These are phyloP conservation scores for Xyrichtys novacula DNA, from an alignment of 2,797 vertebrate genomes.

Conservation along the genomic window DNA sequence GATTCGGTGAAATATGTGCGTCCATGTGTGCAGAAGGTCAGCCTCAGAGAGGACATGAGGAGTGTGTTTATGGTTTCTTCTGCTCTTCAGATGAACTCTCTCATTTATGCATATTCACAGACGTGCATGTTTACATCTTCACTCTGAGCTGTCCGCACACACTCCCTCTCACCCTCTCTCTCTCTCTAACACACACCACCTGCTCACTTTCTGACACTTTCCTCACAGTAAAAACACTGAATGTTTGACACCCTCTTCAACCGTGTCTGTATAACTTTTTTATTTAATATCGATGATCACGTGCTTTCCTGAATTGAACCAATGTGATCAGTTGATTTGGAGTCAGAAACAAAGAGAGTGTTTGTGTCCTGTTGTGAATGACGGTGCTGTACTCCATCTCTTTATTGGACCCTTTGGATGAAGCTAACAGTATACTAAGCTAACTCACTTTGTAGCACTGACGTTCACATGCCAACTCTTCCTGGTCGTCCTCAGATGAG, in stretches of 20 bases:
- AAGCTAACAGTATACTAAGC: too few species aligned
- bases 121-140: slow-evolving; percentile 46
- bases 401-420: too few species aligned
- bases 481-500: too few species aligned
- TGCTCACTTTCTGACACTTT: neutral
- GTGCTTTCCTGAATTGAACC: too few species aligned
- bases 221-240: neutral
- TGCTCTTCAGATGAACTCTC: slow-evolving; percentile 58
- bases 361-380: too few species aligned
- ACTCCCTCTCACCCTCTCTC: neutral
- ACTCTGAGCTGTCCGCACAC: slow-evolving; percentile 21
- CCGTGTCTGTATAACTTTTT: too few species aligned
- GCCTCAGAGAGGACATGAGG: slow-evolving; percentile 20
- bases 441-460: too few species aligned
- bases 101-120: slow-evolving; percentile 50
- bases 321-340: neutral
- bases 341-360: too few species aligned
- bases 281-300: too few species aligned
- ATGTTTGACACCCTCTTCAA: too few species aligned
- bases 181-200: slow-evolving; percentile 8
- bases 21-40: slow-evolving; percentile 39
- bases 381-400: too few species aligned
- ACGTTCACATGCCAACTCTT: too few species aligned
- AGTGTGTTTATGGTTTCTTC: slow-evolving; percentile 60
- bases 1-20: slow-evolving; percentile 46